A percentile compares a stretch with the other conserved stretches of the same genome.
Evolutionary conservation across 2,797 vertebrate species (phyloP).

Genomic region (Sylvilagus floridanus): DNA sequence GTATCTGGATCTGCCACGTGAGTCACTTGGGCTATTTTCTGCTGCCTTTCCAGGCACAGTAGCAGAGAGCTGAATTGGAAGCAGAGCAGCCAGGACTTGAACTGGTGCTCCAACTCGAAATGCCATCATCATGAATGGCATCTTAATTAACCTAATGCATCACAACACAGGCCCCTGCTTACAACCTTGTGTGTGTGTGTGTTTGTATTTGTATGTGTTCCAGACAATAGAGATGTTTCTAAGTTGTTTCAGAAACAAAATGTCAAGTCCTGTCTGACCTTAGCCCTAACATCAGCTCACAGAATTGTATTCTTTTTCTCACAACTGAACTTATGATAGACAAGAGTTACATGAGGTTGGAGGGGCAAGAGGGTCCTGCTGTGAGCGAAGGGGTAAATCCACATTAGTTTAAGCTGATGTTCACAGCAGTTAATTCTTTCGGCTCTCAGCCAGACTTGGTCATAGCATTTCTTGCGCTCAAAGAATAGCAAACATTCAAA

Average conservation of each 20-base stretch:
- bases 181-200: not conserved
- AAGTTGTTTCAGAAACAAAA: not conserved
- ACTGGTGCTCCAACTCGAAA: too few species aligned
- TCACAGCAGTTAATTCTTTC: not conserved
- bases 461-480: not conserved
- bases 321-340: not conserved
- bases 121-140: too few species aligned
- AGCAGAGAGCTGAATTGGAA: too few species aligned
- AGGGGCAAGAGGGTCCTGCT: not conserved
- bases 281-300: not conserved
- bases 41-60: too few species aligned
- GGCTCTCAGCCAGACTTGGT: not conserved
- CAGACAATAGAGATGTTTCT: conserved; percentile 65
- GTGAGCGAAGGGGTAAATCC: not conserved
- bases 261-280: not conserved
- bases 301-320: not conserved
- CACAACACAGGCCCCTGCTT: too few species aligned
- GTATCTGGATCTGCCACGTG: too few species aligned
- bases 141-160: too few species aligned
- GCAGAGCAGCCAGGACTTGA: too few species aligned
- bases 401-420: not conserved
- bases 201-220: not conserved
- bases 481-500: conserved; percentile 36
- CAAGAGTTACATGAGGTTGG: not conserved
- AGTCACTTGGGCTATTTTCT: too few species aligned